phyloP scores from a whole-genome alignment of 2,888 invertebrate species.

The Stegana nigrithorax region DNA sequence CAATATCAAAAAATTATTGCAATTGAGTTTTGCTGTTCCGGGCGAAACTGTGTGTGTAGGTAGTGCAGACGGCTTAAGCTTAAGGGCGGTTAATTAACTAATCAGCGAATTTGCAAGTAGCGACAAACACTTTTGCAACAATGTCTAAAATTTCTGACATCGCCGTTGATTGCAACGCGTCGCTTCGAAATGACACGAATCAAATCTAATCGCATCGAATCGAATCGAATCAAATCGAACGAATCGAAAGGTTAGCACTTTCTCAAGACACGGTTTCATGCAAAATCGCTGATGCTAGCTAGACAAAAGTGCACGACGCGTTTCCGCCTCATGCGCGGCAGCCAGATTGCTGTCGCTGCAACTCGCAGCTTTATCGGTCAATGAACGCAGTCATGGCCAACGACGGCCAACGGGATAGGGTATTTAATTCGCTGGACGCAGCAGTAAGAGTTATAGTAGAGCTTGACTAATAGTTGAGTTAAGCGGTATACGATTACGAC shows the following conservation, averaged over 20 bases:
- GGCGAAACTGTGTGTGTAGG: not conserved
- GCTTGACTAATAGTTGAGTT: conserved; percentile 23
- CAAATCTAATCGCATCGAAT: not conserved
- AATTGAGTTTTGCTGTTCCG: not conserved
- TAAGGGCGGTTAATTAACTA: no score
- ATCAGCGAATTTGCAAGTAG: no score
- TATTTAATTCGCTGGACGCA: conserved; percentile 37
- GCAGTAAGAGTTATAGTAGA: conserved; percentile 42
- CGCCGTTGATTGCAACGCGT: not conserved
- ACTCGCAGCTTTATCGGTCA: conserved; percentile 31
- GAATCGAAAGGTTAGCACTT: not conserved
- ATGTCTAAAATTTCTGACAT: no score
- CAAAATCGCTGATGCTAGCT: conserved; percentile 27
- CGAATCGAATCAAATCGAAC: no score
- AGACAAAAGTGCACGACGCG: not conserved
- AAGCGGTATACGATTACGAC: conserved; percentile 28
- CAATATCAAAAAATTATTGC: not conserved
- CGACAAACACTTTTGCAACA: no score
- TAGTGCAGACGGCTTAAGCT: not conserved
- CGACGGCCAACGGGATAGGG: conserved; percentile 1
- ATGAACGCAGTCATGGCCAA: conserved; percentile 6
- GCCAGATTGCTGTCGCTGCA: conserved; percentile 22
- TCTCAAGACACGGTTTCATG: not conserved
- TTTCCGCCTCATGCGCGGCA: not conserved
- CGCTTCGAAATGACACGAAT: not conserved